Percentiles rank a stretch among this genome's conserved stretches.
Conservation (phyloP, 2,888 invertebrate species). For the Fissipunctia ypsillon region DNA sequence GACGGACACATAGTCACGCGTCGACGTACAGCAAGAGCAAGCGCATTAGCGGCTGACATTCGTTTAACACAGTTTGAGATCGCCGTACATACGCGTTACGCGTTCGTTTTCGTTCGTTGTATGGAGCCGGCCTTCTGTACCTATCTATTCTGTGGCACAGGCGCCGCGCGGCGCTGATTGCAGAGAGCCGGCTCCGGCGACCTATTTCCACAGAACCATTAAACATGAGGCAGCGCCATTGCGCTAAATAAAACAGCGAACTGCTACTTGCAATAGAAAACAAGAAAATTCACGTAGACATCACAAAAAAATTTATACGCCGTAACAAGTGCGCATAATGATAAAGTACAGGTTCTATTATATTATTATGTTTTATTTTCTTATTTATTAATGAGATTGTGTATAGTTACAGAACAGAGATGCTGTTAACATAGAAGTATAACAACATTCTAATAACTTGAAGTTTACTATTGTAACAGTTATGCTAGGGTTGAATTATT, state of each 20-base stretch:
- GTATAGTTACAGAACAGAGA: constrained; percentile 17
- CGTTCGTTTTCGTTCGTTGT: not conserved
- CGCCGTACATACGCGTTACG: not conserved
- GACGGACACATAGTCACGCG: not conserved
- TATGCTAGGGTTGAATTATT: constrained; percentile 20
- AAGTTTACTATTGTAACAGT: constrained; percentile 28
- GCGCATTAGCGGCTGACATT: not conserved
- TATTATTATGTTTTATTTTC: constrained; percentile 2
- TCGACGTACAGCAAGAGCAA: not conserved
- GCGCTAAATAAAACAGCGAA: constrained; percentile 17
- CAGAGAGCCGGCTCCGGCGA: constrained; percentile 24
- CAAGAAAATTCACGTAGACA: constrained; percentile 5
- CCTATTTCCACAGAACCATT: constrained; percentile 40
- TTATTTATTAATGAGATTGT: constrained; percentile 8
- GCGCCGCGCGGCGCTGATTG: not conserved
- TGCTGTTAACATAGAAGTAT: constrained; percentile 2
- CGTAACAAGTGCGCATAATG: not conserved
- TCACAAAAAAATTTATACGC: constrained; percentile 2
- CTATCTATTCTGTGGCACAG: not conserved
- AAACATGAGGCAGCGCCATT: constrained; percentile 3
- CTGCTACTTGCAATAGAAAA: constrained; percentile 35
- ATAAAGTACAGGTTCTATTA: not conserved
- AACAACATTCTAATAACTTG: constrained; percentile 6
- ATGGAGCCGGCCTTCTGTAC: constrained; percentile 8
- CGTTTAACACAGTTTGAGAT: not conserved